phyloP scores from a whole-genome alignment of 2,113 vertebrate genomes.

The mouse (Mus musculus) region DNA sequence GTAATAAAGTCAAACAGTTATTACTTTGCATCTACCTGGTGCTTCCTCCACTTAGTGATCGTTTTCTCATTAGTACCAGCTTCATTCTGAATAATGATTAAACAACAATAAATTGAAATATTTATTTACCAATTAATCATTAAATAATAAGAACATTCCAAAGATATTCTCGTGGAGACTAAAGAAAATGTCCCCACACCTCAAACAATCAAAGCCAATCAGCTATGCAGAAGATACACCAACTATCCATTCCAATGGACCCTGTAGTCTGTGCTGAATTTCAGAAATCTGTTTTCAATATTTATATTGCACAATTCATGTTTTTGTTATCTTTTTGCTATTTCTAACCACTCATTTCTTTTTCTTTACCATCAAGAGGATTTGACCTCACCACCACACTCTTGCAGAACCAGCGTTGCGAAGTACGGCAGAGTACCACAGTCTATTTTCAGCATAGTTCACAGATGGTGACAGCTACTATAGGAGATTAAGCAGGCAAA shows the following conservation, averaged over 20 bases:
- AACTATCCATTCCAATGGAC: background rate
- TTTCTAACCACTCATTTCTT: background rate
- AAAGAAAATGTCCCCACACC: constrained; percentile 26
- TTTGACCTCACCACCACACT: background rate
- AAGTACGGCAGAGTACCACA: too few relatives aligned
- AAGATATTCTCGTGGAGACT: background rate
- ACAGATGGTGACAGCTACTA: background rate
- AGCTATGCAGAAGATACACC: background rate
- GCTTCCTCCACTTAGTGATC: background rate
- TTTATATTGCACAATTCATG: background rate
- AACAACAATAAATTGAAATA: background rate
- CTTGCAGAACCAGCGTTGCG: background rate
- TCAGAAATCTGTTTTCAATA: constrained; percentile 11
- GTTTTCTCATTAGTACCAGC: background rate
- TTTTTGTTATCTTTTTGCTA: background rate
- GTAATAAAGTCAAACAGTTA: background rate
- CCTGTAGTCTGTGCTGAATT: background rate
- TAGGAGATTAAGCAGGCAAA: background rate
- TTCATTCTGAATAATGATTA: constrained; percentile 52
- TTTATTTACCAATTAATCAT: constrained; percentile 24
- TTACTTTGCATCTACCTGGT: background rate
- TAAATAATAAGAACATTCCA: background rate
- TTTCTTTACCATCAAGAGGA: background rate
- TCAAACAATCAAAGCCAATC: background rate
- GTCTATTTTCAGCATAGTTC: background rate